These are phyloP conservation scores for Nymphalis polychloros DNA, from an alignment of 2,888 invertebrate genomes.

Conservation along the genomic window DNA sequence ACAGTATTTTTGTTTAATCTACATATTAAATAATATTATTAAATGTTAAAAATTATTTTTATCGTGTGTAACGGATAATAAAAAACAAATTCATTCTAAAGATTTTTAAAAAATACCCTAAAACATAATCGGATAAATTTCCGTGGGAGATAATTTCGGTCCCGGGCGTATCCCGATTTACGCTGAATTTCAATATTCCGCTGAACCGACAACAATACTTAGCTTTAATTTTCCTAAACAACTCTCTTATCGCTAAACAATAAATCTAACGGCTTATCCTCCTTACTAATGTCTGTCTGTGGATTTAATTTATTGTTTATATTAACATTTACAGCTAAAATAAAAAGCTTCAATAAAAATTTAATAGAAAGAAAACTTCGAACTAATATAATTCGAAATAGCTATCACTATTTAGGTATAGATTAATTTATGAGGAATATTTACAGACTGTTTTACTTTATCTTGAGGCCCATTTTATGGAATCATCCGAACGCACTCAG, in stretches of 20 bases:
- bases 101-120: not conserved
- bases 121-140: conserved; percentile 9
- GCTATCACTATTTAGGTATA: too few relatives aligned
- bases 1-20: too few relatives aligned
- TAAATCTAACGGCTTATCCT: conserved; percentile 47
- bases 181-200: conserved; percentile 14
- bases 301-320: conserved; percentile 54
- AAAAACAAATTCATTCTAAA: not conserved
- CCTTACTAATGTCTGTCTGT: conserved; percentile 48
- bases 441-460: too few relatives aligned
- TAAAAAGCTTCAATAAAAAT: too few relatives aligned
- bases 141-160: conserved; percentile 3
- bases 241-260: conserved; percentile 45
- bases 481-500: too few relatives aligned
- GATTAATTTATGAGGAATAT: too few relatives aligned
- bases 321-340: conserved; percentile 44
- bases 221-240: conserved; percentile 39
- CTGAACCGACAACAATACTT: conserved; percentile 19
- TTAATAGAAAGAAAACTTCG: too few relatives aligned
- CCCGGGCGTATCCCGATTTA: conserved; percentile 2
- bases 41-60: not conserved
- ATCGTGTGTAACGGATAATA: not conserved
- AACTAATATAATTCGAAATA: too few relatives aligned
- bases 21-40: not conserved
- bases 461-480: too few relatives aligned